These are phyloP conservation scores for Caretta caretta DNA, from an alignment of 2,113 vertebrate species.

Conservation along the genomic window DNA sequence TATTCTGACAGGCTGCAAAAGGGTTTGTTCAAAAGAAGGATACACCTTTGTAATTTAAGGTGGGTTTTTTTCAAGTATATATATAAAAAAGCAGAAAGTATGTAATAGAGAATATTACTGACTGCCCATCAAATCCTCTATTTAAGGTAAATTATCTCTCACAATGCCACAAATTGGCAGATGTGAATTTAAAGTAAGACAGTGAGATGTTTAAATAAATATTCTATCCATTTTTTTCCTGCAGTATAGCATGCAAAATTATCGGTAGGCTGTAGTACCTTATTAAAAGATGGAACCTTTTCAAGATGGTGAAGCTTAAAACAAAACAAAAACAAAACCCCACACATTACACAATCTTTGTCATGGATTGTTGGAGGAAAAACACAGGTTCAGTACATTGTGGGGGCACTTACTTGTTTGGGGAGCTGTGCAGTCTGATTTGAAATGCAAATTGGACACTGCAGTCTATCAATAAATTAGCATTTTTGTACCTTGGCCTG, in stretches of 20 bases:
- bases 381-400: conserved; percentile 61
- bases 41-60: neutral
- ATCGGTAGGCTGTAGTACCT: neutral
- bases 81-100: neutral
- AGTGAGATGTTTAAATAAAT: neutral
- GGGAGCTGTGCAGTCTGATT: conserved; percentile 76
- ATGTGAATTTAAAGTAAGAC: neutral
- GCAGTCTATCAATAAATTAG: conserved; percentile 79
- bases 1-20: neutral
- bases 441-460: conserved; percentile 79
- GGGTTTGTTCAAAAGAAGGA: neutral
- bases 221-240: neutral
- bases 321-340: neutral
- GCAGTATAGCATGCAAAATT: neutral
- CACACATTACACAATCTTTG: neutral
- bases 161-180: neutral
- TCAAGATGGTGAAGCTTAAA: conserved; percentile 13
- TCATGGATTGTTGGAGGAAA: conserved; percentile 7
- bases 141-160: neutral
- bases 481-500: conserved; percentile 70
- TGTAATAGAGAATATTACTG: neutral
- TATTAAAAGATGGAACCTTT: neutral
- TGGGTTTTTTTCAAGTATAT: neutral
- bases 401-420: conserved; percentile 51
- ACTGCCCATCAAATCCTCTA: neutral